Conservation (phyloP, 2,888 invertebrate genomes). For the Nysson spinosus region DNA sequence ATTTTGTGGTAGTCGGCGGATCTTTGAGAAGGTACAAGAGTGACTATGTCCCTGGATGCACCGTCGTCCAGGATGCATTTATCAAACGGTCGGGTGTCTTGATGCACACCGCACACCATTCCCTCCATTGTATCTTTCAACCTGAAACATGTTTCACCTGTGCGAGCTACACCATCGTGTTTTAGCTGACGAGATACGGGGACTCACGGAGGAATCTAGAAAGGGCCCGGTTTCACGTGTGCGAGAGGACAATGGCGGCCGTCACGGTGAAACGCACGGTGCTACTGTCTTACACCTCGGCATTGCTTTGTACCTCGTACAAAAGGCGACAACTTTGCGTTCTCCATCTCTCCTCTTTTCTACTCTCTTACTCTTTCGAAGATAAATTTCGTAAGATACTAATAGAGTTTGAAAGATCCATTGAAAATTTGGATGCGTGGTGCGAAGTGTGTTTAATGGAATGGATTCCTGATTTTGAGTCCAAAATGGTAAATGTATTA, state of each 20-base stretch:
- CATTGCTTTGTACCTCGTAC: constrained; percentile 1
- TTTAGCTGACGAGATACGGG: no score
- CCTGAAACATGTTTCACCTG: no score
- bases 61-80: constrained; percentile 57
- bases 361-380: no score
- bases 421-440: no score
- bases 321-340: not conserved
- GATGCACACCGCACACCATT: constrained; percentile 15
- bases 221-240: constrained; percentile 53
- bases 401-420: no score
- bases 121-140: no score
- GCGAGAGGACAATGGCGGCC: constrained; percentile 63
- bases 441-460: no score
- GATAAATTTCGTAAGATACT: no score
- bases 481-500: no score
- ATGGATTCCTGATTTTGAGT: no score
- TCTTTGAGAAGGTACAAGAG: constrained; percentile 37
- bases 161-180: no score
- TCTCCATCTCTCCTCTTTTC: no score
- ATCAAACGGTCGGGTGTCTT: constrained; percentile 57
- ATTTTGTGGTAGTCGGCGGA: constrained; percentile 46
- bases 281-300: constrained; percentile 65
- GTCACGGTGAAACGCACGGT: constrained; percentile 64
- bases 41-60: constrained; percentile 54
- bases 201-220: constrained; percentile 30